Base-by-base conservation (phyloP, 2,113 vertebrate genomes). In the Corythornis cristatus region DNA sequence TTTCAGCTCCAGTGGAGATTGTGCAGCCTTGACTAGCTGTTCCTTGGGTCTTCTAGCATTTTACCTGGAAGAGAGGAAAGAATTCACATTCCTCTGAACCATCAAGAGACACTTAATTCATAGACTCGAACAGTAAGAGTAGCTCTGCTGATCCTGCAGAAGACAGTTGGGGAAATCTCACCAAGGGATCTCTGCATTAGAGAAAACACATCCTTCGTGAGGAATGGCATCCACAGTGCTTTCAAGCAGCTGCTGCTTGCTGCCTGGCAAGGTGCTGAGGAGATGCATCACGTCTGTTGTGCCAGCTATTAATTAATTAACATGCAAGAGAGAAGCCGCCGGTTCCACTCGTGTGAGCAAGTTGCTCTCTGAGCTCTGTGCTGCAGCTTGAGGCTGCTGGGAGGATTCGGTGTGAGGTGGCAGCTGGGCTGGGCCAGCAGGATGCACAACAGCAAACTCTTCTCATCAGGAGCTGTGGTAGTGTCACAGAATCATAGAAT, bases 231-330 rank as follows among this genome's bases (percentile, higher is more conserved):
- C 61, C 22, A 22, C 18, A 7, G 2, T 2, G 2, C n/a, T 54
- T 51, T 37, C 64, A 25, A 40, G 31, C 22, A 86, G 14, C 15
- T 0, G 3, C n/a, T 2, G 10, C 56, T 33, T 4, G 5, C 56
- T 19, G 1, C 56, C 68, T 37, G 5, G 2, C 31, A 23, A 56
- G 68, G 79, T 83, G 46, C 79, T 37, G 54, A 21, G 73, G 78
- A 77, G 88, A 29, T 46, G 66, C 85, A 75, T 62, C 1, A 0
- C 0, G 1, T 22, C 79, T 6, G 31, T 62, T 51, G 42, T 8
- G 19, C 29, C 46, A 60, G 33, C 66, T 51, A 19, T 6, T 85
- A 23, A 29, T 75, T 89, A 80, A 87, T 89, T 93, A 85, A 73
- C 75, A 88, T 88, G 89, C 89, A 66, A 8, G 64, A 60, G 76